These are phyloP conservation scores for Chaunax sp. DNA, from an alignment of 2,797 vertebrate genomes.

Conservation along the genomic window DNA sequence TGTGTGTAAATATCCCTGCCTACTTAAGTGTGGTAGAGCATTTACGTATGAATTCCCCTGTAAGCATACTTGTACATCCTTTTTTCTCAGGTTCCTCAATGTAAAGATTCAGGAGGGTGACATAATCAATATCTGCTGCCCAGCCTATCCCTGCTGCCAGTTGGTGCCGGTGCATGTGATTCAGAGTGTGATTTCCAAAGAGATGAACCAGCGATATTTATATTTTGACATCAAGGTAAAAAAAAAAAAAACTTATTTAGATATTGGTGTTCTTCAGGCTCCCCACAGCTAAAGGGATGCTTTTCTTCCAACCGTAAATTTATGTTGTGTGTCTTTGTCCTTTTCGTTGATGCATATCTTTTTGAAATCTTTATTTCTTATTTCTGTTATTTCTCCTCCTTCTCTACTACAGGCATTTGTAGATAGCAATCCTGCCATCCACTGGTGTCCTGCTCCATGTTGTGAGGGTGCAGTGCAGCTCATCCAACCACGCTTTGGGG, in stretches of 20 bases:
- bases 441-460: constrained; percentile 96
- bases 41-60: not conserved
- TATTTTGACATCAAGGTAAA: constrained; percentile 99
- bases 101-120: constrained; percentile 99
- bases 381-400: not conserved
- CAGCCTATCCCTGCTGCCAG: constrained; percentile 98
- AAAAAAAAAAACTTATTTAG: constrained; percentile 22
- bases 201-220: constrained; percentile 98
- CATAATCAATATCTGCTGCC: constrained; percentile 99
- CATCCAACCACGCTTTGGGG: constrained; percentile 90
- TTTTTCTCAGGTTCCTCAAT: constrained; percentile 91
- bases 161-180: constrained; percentile 98
- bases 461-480: constrained; percentile 97
- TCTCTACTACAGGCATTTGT: constrained; percentile 90
- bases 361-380: not conserved
- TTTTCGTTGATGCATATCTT: not conserved
- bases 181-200: constrained; percentile 97
- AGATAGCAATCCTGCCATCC: constrained; percentile 98
- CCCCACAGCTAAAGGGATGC: not conserved
- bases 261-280: not conserved
- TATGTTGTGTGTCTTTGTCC: not conserved
- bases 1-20: not conserved
- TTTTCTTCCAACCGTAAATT: not conserved
- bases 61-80: not conserved
- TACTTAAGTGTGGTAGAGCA: not conserved